A percentile compares a stretch with the other conserved stretches of the same genome.
phyloP scores from a whole-genome alignment of 2,113 vertebrate genomes.

The Montifringilla adamsi region DNA sequence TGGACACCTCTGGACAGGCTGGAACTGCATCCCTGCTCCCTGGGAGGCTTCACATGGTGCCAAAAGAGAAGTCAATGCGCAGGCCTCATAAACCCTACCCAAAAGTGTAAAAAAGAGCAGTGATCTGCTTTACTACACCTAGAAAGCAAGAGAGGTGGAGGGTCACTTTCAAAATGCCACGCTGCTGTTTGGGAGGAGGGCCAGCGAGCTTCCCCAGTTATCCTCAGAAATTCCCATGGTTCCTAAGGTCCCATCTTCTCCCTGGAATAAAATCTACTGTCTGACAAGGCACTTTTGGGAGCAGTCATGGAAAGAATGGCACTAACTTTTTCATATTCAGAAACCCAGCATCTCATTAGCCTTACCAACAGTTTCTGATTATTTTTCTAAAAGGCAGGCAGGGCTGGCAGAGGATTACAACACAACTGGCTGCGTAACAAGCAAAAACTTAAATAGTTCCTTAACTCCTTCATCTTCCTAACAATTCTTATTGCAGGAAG shows the following conservation, averaged over 20 bases:
- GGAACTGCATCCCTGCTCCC: neutral
- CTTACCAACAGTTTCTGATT: neutral
- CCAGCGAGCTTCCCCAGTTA: neutral
- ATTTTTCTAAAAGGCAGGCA: neutral
- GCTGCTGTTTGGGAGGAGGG: neutral
- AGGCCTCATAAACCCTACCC: neutral
- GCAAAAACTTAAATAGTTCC: neutral
- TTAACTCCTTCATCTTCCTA: neutral
- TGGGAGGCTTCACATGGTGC: neutral
- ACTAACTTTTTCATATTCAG: neutral
- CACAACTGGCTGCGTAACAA: neutral
- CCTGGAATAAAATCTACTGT: neutral
- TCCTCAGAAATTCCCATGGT: neutral
- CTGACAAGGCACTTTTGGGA: neutral
- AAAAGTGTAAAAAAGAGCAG: neutral
- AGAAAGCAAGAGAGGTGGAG: neutral
- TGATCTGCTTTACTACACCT: neutral
- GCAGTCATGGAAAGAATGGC: neutral
- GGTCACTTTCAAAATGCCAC: neutral
- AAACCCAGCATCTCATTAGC: neutral
- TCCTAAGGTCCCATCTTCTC: neutral
- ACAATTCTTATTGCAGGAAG: neutral
- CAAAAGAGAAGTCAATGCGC: neutral
- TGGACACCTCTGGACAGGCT: neutral
- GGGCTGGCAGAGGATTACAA: neutral